Evolutionary conservation across 2,888 invertebrate genomes (phyloP), one percentile per base, ranked within the genome.

Genomic region (Cosmopolites sordidus): DNA sequence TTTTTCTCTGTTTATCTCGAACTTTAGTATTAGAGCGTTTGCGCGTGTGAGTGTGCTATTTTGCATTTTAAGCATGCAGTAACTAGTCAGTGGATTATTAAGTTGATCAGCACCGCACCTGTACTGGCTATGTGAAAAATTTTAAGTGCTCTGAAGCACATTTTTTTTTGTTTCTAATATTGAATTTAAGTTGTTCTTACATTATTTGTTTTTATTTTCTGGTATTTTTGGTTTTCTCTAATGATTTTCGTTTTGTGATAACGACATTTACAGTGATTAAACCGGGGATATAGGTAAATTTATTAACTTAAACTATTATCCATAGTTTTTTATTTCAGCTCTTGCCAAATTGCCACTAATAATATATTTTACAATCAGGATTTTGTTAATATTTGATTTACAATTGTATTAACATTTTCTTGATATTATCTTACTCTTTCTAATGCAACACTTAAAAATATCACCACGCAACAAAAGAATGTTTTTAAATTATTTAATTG

Each of bases 211-310:
- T 64, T 78, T 78, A 77, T 78, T 78, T 77, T 53, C 45, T 47
- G 33, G 50, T 47, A 44, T 42, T 49, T 78, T 77, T 78, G 78
- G 77, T 74, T 76, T 78, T 76, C 72, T 52, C 46, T 62, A 65
- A 33, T 33, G 12, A 11, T 33, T 33, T 33, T 33, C 11, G 33
- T 33, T 33, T 11, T 33, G n/a, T 33, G 12, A 33, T 33, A 33
- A 33, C n/a, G n/a, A 33, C 12, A 9, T 33, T 33, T 33, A 33
- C 33, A 33, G 33, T 12, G n/a, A 33, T 33, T 33, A 33, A 33
- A 33, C 12, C 33, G 33, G 33, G 12, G n/a, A 9, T 11, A 22
- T 33, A 33, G 33, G 33, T 33, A 33, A 22, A 33, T 33, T 33
- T 33, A 12, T 33, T 33, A 12, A 12, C 12, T 9, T 33, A 33